Base-by-base conservation (phyloP, 2,113 vertebrate species). In the Danionella cerebrum region DNA sequence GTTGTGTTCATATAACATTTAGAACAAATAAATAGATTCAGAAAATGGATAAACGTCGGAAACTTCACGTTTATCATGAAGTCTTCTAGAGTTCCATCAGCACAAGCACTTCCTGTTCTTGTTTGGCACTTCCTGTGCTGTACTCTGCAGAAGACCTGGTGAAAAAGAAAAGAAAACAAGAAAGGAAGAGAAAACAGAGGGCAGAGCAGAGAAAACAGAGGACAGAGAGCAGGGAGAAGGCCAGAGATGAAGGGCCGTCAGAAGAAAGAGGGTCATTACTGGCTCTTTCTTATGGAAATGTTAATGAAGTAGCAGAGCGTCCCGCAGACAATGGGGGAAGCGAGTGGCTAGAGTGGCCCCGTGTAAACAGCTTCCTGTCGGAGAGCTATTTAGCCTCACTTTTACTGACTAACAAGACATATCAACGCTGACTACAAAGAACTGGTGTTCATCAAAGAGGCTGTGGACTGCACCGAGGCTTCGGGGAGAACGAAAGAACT, bases 331-430 rank as follows among this genome's bases (percentile, higher is more conserved):
- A 88, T 88, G 74, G 85, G 71, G 80, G 70, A 81, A 77, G 76
- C 83, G 80, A 80, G 84, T 84, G 80, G 81, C 81, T 82, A 81
- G 80, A 86, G 84, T 76, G 83, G 87, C 87, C 85, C 84, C 79
- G 70, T 87, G 88, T 88, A 86, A 89, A 87, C 84, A 81, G 84
- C 87, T 90, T 90, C 87, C 86, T 88, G 86, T 86, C 83, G 86
- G 81, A 83, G 84, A 85, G 82, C 87, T 84, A 84, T 89, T 89
- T 85, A 88, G 80, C 71, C 78, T 83, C 78, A 87, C 87, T 88
- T 89, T 89, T 88, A 90, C 87, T 89, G 86, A 88, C 86, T 87
- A 85, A 88, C 88, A 88, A 83, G 84, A 85, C 81, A 80, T 84
- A 85, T 86, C 83, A 84, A 88, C 76, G 79, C 78, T 68, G 73